Base-by-base conservation (phyloP, 37 sponge, comb jelly and placozoan genomes). In the Halichondria panicea region DNA sequence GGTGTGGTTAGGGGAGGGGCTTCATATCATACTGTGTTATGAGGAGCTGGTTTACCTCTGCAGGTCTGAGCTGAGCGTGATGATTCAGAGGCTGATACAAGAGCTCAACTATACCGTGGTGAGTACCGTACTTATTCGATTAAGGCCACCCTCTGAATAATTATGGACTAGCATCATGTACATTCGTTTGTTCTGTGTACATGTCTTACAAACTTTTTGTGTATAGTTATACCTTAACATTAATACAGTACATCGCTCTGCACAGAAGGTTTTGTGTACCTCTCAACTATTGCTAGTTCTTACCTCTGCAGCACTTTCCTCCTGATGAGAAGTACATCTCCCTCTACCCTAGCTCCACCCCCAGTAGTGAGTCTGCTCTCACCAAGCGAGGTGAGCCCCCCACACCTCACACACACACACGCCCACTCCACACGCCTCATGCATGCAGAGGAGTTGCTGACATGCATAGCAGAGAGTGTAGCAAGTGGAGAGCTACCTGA, bases 31-130 rank as follows among this genome's bases (percentile, higher is more conserved):
- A n/a, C n/a, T n/a, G n/a, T n/a, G n/a, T n/a, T n/a, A n/a, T n/a
- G n/a, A n/a, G n/a, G n/a, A n/a, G n/a, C n/a, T n/a, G n/a, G 22
- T 55, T 55, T 3, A 27, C 25, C 9, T 19, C 22, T 72, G 36
- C 57, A 72, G 72, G 38, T 55, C 32, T 36, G 72, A 72, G 11
- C 36, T 72, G 38, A 37, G 13, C 39, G 19, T 5, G 7, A 28
- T 13, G 39, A 28, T 55, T 11, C 22, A 72, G 1, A 55, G 37
- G 37, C 36, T 72, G 9, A 53, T 32, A 39, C 19, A 54, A 0
- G 81, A 81, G 34, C 40, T 81, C 28, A 81, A 81, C 63, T 81
- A 81, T 45, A 62, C 71, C 34, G 63, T 43, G 2, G 81, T 81
- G 37, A 45, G 79, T 11, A 62, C 1, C 19, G n/a, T n/a, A n/a